Evolutionary conservation across 2,797 vertebrate species (phyloP).

Genomic region (Nannoperca australis): DNA sequence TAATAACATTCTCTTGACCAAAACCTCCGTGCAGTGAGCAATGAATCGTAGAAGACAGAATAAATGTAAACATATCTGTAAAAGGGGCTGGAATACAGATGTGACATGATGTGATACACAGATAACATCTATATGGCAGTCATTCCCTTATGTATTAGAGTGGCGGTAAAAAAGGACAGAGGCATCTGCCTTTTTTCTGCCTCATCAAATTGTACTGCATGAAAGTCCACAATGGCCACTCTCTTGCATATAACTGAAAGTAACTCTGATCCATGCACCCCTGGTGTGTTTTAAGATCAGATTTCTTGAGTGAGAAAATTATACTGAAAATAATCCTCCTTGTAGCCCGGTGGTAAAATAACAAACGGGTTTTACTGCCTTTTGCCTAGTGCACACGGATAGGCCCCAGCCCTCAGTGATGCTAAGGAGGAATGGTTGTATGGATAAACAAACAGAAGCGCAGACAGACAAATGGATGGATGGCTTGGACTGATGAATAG

Average conservation of each 20-base stretch:
- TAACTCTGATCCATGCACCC: conserved; percentile 12
- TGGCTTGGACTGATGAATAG: background rate
- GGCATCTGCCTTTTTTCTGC: background rate
- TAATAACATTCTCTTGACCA: background rate
- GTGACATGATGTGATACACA: conserved; percentile 15
- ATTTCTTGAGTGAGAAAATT: conserved; percentile 16
- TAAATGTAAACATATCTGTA: conserved; percentile 12
- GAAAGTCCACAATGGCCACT: background rate
- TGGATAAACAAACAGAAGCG: background rate
- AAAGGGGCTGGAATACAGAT: conserved; percentile 3
- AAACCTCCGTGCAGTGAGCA: conserved; percentile 4
- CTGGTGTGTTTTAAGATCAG: conserved; percentile 19
- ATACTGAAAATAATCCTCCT: conserved; percentile 27
- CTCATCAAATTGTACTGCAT: background rate
- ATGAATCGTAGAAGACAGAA: background rate
- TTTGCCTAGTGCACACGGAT: background rate
- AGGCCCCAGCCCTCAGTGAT: background rate
- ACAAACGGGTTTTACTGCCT: background rate
- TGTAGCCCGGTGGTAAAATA: conserved; percentile 22
- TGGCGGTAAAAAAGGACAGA: background rate
- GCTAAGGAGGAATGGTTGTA: background rate
- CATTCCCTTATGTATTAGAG: conserved; percentile 1
- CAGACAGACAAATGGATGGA: background rate
- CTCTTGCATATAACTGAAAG: background rate
- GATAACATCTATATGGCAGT: background rate